Evolutionary conservation across 2,113 vertebrate species (phyloP).

Genomic region (Sinocyclocheilus anophthalmus): DNA sequence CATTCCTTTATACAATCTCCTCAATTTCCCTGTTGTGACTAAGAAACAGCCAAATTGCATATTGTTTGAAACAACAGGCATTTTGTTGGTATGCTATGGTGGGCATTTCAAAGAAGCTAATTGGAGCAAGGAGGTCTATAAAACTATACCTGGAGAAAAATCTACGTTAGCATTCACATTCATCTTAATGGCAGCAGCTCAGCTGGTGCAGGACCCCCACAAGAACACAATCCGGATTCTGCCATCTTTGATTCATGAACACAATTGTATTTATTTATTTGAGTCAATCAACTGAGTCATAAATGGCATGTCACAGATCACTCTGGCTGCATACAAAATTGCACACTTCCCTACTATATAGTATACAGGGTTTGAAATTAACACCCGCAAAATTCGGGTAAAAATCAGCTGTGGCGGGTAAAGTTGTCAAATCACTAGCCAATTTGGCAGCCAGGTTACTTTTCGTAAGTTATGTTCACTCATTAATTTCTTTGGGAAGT

Average conservation of each 20-base stretch:
- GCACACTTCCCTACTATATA: background rate
- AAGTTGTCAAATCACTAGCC: too few relatives aligned
- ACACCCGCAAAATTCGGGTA: too few relatives aligned
- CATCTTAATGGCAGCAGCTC: background rate
- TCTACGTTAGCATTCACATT: background rate
- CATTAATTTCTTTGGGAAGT: too few relatives aligned
- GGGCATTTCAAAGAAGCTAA: slow-evolving; percentile 5
- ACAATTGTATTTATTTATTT: too few relatives aligned
- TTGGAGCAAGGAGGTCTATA: background rate
- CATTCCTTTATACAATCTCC: background rate
- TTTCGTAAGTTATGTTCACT: too few relatives aligned
- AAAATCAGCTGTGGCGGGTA: too few relatives aligned
- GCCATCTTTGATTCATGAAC: background rate
- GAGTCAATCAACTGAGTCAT: background rate
- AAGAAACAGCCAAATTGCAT: background rate
- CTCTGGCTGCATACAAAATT: background rate
- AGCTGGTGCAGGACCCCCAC: background rate
- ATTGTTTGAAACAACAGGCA: background rate
- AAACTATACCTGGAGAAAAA: background rate
- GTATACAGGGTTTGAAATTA: too few relatives aligned
- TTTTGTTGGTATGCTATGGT: background rate
- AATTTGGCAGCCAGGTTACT: too few relatives aligned
- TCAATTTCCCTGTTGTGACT: background rate
- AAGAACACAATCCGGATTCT: background rate
- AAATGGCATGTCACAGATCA: background rate